Evolutionary conservation across 2,888 invertebrate species (phyloP).

Genomic region (Incurvaria masculella): DNA sequence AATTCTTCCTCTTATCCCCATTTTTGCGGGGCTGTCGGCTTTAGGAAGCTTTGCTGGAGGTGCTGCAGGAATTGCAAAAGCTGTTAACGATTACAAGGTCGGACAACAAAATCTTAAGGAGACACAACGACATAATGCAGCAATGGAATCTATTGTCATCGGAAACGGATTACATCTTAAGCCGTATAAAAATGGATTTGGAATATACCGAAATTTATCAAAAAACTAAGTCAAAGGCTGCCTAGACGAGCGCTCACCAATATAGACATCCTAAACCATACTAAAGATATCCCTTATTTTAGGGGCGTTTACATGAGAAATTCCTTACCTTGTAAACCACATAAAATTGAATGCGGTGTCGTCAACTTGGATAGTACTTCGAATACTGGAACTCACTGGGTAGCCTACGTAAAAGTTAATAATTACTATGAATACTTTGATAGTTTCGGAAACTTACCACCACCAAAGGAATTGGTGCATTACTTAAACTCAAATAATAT

Average conservation of each 20-base stretch:
- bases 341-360: slow-evolving; percentile 19
- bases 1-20: slow-evolving; percentile 24
- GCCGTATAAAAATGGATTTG: slow-evolving; percentile 18
- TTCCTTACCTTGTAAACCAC: slow-evolving; percentile 22
- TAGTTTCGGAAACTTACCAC: slow-evolving; percentile 26
- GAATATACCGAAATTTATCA: slow-evolving; percentile 7
- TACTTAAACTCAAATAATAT: slow-evolving; percentile 17
- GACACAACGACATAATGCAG: slow-evolving; percentile 23
- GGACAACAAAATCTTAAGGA: slow-evolving; percentile 23
- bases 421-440: slow-evolving; percentile 25
- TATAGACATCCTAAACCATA: slow-evolving; percentile 20
- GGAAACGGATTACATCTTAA: slow-evolving; percentile 25
- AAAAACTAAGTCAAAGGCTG: slow-evolving; percentile 22
- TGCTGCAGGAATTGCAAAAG: slow-evolving; percentile 26
- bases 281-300: slow-evolving; percentile 17
- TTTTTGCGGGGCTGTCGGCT: slow-evolving; percentile 26
- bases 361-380: slow-evolving; percentile 21
- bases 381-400: slow-evolving; percentile 26
- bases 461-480: slow-evolving; percentile 21
- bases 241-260: slow-evolving; percentile 23
- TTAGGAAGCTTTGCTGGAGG: slow-evolving; percentile 26
- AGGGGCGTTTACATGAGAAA: slow-evolving; percentile 27
- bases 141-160: slow-evolving; percentile 27
- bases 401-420: slow-evolving; percentile 24
- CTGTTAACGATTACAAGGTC: slow-evolving; percentile 23